These are phyloP conservation scores for Psilopogon haemacephalus DNA, from an alignment of 2,113 vertebrate genomes.

Conservation along the genomic window DNA sequence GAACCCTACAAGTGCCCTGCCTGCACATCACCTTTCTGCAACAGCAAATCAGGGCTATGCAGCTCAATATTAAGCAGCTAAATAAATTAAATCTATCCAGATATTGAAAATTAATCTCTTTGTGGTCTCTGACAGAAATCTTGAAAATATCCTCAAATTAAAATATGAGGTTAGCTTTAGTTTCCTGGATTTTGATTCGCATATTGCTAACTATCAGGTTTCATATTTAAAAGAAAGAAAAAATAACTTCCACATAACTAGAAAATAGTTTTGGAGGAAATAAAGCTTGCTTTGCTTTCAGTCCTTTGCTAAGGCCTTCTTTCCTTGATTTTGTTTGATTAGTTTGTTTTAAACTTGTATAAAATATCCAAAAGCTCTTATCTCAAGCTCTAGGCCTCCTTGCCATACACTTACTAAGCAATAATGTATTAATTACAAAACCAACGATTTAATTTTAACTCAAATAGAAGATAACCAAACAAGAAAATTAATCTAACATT, in stretches of 20 bases:
- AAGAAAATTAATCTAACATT: neutral
- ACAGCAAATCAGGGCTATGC: neutral
- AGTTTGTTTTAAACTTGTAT: neutral
- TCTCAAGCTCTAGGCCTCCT: neutral
- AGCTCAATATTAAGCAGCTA: neutral
- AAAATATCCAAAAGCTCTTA: neutral
- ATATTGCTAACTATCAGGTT: neutral
- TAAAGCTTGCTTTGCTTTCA: neutral
- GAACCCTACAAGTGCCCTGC: neutral
- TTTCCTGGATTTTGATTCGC: neutral
- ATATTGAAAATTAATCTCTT: neutral
- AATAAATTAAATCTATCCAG: conserved; percentile 9
- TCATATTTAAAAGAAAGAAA: neutral
- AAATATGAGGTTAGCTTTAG: neutral
- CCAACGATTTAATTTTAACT: neutral
- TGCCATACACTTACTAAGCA: neutral
- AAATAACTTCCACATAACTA: neutral
- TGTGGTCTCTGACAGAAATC: neutral
- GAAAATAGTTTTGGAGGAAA: neutral
- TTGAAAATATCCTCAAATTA: neutral
- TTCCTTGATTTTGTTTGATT: neutral
- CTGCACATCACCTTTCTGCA: neutral
- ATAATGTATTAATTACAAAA: neutral
- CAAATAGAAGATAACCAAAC: neutral
- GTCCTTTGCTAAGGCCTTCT: neutral